A percentile compares a stretch with the other conserved stretches of the same genome.
Conservation (phyloP, 2,888 invertebrate species). For the Thecocarcelia acutangulata region DNA sequence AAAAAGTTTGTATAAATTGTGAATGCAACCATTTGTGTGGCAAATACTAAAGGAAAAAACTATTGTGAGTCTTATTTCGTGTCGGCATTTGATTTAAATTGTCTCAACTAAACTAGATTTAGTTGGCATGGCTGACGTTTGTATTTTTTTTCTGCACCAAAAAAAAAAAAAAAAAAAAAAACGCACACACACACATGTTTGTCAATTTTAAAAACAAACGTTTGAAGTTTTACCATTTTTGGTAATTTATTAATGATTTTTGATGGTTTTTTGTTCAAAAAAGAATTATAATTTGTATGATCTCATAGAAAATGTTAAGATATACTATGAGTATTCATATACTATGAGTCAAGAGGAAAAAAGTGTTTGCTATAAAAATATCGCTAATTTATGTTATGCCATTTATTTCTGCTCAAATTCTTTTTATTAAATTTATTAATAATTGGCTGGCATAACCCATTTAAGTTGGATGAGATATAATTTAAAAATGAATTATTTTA, state of each 20-base stretch:
- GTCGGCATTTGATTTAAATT: conserved; percentile 13
- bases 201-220: not conserved
- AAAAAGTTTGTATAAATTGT: conserved; percentile 18
- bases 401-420: conserved; percentile 17
- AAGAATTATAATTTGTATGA: conserved; percentile 37
- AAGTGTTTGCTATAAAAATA: not conserved
- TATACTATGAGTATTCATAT: conserved; percentile 18
- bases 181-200: too few relatives aligned
- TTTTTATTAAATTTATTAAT: conserved; percentile 33
- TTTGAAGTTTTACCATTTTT: conserved; percentile 44
- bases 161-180: too few relatives aligned
- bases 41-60: conserved; percentile 14
- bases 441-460: conserved; percentile 12
- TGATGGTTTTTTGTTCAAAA: not conserved
- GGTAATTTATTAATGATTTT: conserved; percentile 48
- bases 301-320: conserved; percentile 11
- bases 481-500: not conserved
- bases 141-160: too few relatives aligned
- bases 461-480: conserved; percentile 9
- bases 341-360: not conserved
- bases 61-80: conserved; percentile 18
- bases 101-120: conserved; percentile 37
- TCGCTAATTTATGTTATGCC: conserved; percentile 33
- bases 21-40: conserved; percentile 42
- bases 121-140: not conserved